phyloP scores from a whole-genome alignment of 2,888 invertebrate species.

The Caenorhabditis sinica region DNA sequence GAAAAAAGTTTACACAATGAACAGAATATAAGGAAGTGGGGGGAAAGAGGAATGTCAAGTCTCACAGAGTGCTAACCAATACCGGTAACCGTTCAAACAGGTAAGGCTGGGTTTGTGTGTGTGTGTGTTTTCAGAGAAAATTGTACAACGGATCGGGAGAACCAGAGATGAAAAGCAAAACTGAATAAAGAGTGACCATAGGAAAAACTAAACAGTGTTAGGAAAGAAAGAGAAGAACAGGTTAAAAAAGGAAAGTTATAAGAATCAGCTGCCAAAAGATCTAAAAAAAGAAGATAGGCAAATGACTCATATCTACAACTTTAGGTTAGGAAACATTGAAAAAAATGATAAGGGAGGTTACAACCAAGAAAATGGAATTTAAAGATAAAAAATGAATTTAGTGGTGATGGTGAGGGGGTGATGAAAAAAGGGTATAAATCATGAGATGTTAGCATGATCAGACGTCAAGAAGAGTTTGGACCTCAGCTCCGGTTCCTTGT shows the following conservation, averaged over 20 bases:
- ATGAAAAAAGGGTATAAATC: neutral
- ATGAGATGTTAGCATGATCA: slow-evolving; percentile 25
- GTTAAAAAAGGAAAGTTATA: neutral
- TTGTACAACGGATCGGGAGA: neutral
- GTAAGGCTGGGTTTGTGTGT: slow-evolving; percentile 19
- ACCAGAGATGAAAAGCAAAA: slow-evolving; percentile 4
- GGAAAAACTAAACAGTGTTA: neutral
- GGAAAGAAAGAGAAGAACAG: neutral
- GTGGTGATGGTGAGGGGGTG: neutral
- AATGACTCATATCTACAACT: neutral
- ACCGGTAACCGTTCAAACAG: slow-evolving; percentile 35
- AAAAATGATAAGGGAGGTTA: neutral
- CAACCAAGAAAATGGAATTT: neutral
- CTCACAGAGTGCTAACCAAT: slow-evolving; percentile 55
- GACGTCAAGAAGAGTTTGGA: slow-evolving; percentile 5
- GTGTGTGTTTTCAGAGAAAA: slow-evolving; percentile 5
- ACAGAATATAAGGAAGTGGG: neutral
- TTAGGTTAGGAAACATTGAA: neutral
- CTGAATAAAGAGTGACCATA: neutral
- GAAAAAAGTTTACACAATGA: neutral
- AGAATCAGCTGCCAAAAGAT: slow-evolving; percentile 2
- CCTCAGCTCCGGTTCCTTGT: neutral
- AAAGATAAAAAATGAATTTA: neutral
- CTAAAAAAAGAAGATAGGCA: neutral
- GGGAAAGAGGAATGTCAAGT: slow-evolving; percentile 34